Percentiles rank a stretch among this genome's conserved stretches.
Evolutionary conservation across 2,888 invertebrate species (phyloP).

Genomic region (Cantharis lateralis): DNA sequence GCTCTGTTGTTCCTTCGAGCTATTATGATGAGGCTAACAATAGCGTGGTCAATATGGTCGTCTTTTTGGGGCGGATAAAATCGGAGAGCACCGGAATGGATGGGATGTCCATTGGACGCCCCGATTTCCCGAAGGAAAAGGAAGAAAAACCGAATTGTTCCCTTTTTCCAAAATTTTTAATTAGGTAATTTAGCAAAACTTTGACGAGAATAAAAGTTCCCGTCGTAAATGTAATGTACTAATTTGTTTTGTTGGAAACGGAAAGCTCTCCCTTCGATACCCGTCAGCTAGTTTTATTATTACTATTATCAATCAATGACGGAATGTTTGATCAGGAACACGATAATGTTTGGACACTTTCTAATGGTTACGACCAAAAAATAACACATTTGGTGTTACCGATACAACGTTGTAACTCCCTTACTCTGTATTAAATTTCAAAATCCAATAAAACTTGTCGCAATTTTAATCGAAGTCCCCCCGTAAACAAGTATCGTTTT

Average conservation of each 20-base stretch:
- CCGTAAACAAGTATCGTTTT: not conserved
- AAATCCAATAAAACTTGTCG: not conserved
- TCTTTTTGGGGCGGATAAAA: not conserved
- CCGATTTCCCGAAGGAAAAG: not conserved
- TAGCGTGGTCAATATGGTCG: not conserved
- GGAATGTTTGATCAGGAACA: not conserved
- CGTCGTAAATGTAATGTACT: too few relatives aligned
- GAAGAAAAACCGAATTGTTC: not conserved
- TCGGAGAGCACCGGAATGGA: too few relatives aligned
- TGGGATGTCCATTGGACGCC: not conserved
- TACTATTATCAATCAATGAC: not conserved
- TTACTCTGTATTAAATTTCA: not conserved
- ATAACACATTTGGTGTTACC: not conserved
- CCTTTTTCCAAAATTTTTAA: too few relatives aligned
- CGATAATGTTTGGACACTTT: not conserved
- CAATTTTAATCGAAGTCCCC: not conserved
- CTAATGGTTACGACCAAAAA: not conserved
- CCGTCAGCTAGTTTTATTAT: not conserved
- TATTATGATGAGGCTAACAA: not conserved
- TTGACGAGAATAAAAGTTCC: too few relatives aligned
- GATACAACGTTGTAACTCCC: not conserved
- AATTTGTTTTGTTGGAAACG: too few relatives aligned
- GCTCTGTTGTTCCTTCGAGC: not conserved
- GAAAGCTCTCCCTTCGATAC: not conserved
- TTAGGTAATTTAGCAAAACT: too few relatives aligned